Evolutionary conservation across 1,140 invertebrate species (phyloP).

Genomic region (Drosophila nannoptera): DNA sequence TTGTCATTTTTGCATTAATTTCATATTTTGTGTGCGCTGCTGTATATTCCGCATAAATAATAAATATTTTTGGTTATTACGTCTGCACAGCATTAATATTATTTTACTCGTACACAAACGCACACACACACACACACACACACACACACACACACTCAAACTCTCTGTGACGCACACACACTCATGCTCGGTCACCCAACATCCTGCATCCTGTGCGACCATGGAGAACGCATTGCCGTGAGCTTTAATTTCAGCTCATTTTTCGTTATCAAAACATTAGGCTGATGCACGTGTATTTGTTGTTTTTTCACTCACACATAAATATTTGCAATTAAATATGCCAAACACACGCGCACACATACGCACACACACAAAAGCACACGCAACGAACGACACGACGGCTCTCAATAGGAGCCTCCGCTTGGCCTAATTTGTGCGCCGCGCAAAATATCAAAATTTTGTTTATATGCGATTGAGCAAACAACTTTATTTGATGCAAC

Average conservation of each 20-base stretch:
- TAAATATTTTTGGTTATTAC: constrained; percentile 77
- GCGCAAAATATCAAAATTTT: constrained; percentile 7
- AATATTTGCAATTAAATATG: constrained; percentile 77
- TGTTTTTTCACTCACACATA: constrained; percentile 52
- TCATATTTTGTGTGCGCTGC: constrained; percentile 65
- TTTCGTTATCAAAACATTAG: constrained; percentile 74
- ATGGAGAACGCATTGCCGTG: constrained; percentile 57
- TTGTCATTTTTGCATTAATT: constrained; percentile 78
- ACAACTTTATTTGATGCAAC: background rate
- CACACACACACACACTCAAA: constrained; percentile 3
- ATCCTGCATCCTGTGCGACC: constrained; percentile 51
- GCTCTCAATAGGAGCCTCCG: constrained; percentile 2
- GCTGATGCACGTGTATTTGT: constrained; percentile 59
- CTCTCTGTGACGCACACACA: constrained; percentile 1
- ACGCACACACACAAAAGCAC: constrained; percentile 17
- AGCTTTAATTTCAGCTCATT: constrained; percentile 76
- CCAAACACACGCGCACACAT: constrained; percentile 38
- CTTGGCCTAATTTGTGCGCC: constrained; percentile 31
- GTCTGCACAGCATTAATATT: constrained; percentile 76
- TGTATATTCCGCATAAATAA: constrained; percentile 78
- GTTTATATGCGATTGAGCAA: background rate
- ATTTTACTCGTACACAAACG: constrained; percentile 46
- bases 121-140: constrained; percentile 13
- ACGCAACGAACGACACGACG: constrained; percentile 4
- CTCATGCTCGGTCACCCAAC: background rate